phyloP scores from a whole-genome alignment of 2,888 invertebrate species.

The Linnaemya tessellans region DNA sequence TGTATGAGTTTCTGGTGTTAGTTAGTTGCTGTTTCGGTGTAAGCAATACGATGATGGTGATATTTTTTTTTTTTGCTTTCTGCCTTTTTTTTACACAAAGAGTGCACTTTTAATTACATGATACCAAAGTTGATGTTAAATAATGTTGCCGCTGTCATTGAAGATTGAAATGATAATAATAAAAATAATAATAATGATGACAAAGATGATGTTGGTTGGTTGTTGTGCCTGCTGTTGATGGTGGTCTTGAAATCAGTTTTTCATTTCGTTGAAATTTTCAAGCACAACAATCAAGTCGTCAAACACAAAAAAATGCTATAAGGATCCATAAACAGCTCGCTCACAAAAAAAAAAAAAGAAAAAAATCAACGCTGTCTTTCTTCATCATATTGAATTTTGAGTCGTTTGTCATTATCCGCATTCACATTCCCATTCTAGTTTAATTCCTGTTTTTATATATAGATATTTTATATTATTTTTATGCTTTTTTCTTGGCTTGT shows the following conservation, averaged over 20 bases:
- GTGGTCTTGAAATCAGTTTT: conserved; percentile 65
- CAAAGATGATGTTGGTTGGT: conserved; percentile 27
- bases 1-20: background rate
- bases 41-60: conserved; percentile 32
- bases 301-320: conserved; percentile 16
- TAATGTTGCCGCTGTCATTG: conserved; percentile 62
- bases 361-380: conserved; percentile 53
- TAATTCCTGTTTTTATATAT: conserved; percentile 29
- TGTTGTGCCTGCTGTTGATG: conserved; percentile 32
- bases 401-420: conserved; percentile 62
- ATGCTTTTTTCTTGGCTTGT: conserved; percentile 29
- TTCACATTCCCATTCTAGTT: conserved; percentile 50
- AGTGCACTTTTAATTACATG: conserved; percentile 72
- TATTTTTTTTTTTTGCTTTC: conserved; percentile 9
- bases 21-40: conserved; percentile 4
- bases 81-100: conserved; percentile 42
- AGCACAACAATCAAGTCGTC: conserved; percentile 34
- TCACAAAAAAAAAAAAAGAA: conserved; percentile 28
- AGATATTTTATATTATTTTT: background rate
- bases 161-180: conserved; percentile 61
- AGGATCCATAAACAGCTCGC: conserved; percentile 56
- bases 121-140: conserved; percentile 66
- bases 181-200: conserved; percentile 37
- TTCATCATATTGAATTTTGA: conserved; percentile 54
- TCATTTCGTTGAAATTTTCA: conserved; percentile 54